These are phyloP conservation scores for Sander vitreus DNA, from an alignment of 2,113 vertebrate species.

Conservation along the genomic window DNA sequence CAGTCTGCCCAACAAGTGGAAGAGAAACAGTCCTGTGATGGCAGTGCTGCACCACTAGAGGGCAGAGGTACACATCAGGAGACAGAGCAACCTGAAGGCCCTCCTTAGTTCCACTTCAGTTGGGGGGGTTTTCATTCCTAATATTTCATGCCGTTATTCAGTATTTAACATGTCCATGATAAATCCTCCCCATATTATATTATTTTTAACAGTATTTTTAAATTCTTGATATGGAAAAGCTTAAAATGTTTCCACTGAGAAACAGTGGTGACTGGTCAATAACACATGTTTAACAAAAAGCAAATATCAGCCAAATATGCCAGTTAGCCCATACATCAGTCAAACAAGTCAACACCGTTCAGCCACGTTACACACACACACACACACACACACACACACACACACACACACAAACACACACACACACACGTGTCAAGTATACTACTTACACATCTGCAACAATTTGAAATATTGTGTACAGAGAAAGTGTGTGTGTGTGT, in stretches of 20 bases:
- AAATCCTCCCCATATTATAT: not conserved
- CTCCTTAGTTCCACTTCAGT: not conserved
- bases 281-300: not conserved
- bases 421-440: no score
- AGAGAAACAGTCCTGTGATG: not conserved
- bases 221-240: slow-evolving; percentile 16
- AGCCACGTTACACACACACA: not conserved
- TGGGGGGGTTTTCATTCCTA: not conserved
- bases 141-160: slow-evolving; percentile 1
- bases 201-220: not conserved
- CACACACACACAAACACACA: no score
- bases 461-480: not conserved
- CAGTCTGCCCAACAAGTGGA: no score
- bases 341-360: not conserved
- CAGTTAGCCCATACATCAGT: not conserved
- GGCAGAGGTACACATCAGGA: slow-evolving; percentile 25
- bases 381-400: no score
- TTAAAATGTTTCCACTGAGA: not conserved
- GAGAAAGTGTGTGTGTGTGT: slow-evolving; percentile 5
- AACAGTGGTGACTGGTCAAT: not conserved
- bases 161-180: slow-evolving; percentile 10
- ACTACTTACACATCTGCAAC: not conserved
- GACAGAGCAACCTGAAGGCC: not conserved
- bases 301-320: not conserved
- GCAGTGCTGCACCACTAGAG: slow-evolving; percentile 31